These are phyloP conservation scores for Centruroides sculpturatus DNA, from an alignment of 1,140 invertebrate species.

Conservation along the genomic window DNA sequence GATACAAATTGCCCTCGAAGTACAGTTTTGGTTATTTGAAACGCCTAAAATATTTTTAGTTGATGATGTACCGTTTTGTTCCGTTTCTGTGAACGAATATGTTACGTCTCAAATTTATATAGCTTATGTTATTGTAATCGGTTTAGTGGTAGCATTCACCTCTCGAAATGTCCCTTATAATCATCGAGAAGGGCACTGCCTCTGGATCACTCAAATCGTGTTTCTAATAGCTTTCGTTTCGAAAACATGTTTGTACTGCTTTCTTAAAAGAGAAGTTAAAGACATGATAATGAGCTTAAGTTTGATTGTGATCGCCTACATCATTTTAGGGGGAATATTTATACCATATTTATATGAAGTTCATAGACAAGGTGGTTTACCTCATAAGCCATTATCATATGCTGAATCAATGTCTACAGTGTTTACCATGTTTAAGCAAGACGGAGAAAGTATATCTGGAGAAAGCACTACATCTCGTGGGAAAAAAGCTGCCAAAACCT, in stretches of 20 bases:
- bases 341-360: slow-evolving; percentile 3
- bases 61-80: neutral
- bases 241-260: slow-evolving; percentile 20
- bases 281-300: slow-evolving; percentile 17
- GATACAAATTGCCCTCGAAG: slow-evolving; percentile 25
- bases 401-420: slow-evolving; percentile 10
- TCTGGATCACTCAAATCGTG: slow-evolving; percentile 21
- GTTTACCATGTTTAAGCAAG: slow-evolving; percentile 3
- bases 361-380: slow-evolving; percentile 3
- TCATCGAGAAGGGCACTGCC: slow-evolving; percentile 26
- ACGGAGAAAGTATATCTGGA: no score
- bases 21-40: slow-evolving; percentile 22
- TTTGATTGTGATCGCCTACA: slow-evolving; percentile 15
- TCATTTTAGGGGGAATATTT: slow-evolving; percentile 25
- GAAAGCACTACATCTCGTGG: neutral
- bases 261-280: slow-evolving; percentile 16
- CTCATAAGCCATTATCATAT: neutral
- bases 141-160: slow-evolving; percentile 24
- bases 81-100: slow-evolving; percentile 20
- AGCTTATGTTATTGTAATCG: slow-evolving; percentile 20
- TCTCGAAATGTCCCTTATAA: neutral
- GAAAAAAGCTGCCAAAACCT: neutral
- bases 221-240: slow-evolving; percentile 22
- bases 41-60: neutral
- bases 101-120: slow-evolving; percentile 7